Percentiles rank a stretch among this genome's conserved stretches.
These are phyloP conservation scores for Ochlodes sylvanus DNA, from an alignment of 2,888 invertebrate genomes.

Conservation along the genomic window DNA sequence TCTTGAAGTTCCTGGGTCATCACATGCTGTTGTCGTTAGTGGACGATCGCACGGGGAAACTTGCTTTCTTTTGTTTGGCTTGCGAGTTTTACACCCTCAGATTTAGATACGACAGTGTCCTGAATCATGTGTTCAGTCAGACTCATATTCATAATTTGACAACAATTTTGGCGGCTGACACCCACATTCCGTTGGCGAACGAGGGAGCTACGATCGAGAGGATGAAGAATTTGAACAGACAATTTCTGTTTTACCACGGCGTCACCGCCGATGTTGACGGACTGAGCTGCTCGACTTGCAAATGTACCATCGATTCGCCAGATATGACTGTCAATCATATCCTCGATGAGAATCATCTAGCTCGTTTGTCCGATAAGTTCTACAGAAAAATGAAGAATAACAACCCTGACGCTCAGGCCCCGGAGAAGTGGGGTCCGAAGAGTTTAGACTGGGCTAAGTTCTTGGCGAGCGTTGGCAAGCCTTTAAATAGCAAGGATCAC, in stretches of 20 bases:
- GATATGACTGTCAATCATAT: conserved; percentile 70
- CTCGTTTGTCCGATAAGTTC: conserved; percentile 69
- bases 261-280: conserved; percentile 55
- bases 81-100: conserved; percentile 79
- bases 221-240: conserved; percentile 71
- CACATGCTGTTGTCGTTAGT: conserved; percentile 73
- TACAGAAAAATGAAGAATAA: conserved; percentile 65
- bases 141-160: conserved; percentile 74
- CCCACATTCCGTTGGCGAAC: conserved; percentile 64
- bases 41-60: conserved; percentile 77
- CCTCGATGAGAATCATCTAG: conserved; percentile 74
- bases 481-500: conserved; percentile 69
- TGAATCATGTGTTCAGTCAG: conserved; percentile 78
- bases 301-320: conserved; percentile 55
- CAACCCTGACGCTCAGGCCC: conserved; percentile 66
- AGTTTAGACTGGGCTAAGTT: conserved; percentile 78
- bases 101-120: conserved; percentile 77
- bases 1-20: conserved; percentile 66
- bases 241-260: conserved; percentile 66
- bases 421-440: conserved; percentile 79
- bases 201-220: conserved; percentile 64
- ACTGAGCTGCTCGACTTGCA: conserved; percentile 66
- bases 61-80: conserved; percentile 78
- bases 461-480: conserved; percentile 74
- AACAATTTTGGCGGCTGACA: conserved; percentile 70